Evolutionary conservation across 2,888 invertebrate species (phyloP), one percentile per base, ranked within the genome.

Genomic region (Smittia aterrima): DNA sequence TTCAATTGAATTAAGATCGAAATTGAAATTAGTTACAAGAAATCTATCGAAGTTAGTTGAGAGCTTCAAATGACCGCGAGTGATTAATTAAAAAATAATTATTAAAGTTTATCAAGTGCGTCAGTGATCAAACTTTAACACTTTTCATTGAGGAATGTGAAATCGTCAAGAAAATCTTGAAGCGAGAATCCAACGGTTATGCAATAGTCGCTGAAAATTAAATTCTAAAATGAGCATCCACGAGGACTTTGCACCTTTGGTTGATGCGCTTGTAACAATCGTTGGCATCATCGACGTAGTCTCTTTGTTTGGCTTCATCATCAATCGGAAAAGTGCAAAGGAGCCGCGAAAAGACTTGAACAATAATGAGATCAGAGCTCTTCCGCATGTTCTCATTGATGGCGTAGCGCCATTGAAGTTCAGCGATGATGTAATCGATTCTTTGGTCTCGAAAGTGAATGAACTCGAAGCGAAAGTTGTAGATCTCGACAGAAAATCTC

Each of bases 241-340:
- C 1, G 74, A 74, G 38, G 74, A 74, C 41, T 74, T 74, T 47
- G 74, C 41, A 20, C 47, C 74, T 24, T 32, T 74, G 38, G 1
- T 74, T n/a, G 74, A 74, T 13, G 74, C n/a, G n/a, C 53, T 74
- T 3, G 47, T 74, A 6, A 47, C 66, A 64, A 64, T 64, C 41
- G 66, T 74, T n/a, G 74, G 74, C 11, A 41, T 27, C n/a, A 16
- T 66, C 20, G 74, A 74, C 20, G 66, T 74, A 25, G 25, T 74
- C n/a, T 74, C 74, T 18, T 1, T 66, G 9, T 13, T 74, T 4
- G 74, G 41, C 9, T 18, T 18, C 7, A 27, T 74, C 4, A 58
- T 20, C 7, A 47, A 66, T 27, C 7, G 20, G 1, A 16, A 11
- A 38, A 13, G n/a, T 16, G 25, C 3, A 22, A 72, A 27, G 1